phyloP scores from a whole-genome alignment of 1,140 invertebrate genomes.

The Stratiolaelaps scimitus region DNA sequence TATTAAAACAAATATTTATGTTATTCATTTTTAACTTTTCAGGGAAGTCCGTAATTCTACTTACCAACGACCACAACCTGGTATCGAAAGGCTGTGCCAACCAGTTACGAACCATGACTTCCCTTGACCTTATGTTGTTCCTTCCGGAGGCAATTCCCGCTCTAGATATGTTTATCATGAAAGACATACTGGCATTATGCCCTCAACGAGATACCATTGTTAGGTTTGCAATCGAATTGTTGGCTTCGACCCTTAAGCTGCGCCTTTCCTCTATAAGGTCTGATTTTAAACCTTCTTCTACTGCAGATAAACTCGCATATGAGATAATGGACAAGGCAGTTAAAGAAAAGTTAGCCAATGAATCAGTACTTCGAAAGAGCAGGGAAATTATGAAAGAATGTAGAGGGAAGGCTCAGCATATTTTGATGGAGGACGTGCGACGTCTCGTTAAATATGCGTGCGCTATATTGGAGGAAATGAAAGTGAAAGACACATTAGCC shows the following conservation, averaged over 20 bases:
- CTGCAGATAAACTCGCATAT: not conserved
- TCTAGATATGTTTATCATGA: slow-evolving; percentile 2
- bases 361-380: not conserved
- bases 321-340: not conserved
- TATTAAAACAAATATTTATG: not conserved
- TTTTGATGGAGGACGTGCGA: not conserved
- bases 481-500: not conserved
- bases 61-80: slow-evolving; percentile 18
- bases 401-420: not conserved
- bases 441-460: slow-evolving; percentile 6
- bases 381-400: not conserved
- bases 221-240: too few relatives aligned
- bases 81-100: slow-evolving; percentile 4
- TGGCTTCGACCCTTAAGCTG: too few relatives aligned
- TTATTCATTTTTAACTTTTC: too few relatives aligned
- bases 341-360: not conserved
- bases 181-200: not conserved
- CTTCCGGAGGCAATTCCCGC: not conserved
- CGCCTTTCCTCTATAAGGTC: too few relatives aligned
- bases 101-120: not conserved
- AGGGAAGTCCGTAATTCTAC: not conserved
- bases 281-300: too few relatives aligned
- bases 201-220: not conserved
- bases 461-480: not conserved
- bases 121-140: not conserved